Evolutionary conservation across 2,888 invertebrate genomes (phyloP).

Genomic region (Drosophila vallismaia): DNA sequence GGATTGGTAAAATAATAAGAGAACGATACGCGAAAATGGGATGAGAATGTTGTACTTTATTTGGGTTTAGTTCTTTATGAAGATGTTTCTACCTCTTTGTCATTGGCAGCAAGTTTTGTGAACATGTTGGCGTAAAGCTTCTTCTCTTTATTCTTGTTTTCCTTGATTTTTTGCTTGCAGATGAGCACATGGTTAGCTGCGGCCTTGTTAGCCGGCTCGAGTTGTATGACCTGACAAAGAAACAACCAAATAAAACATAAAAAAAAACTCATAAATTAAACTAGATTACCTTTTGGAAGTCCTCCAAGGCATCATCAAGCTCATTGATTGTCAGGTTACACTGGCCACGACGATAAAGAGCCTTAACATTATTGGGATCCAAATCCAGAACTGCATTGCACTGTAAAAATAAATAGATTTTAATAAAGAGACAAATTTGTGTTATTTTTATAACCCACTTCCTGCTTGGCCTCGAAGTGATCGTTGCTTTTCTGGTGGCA

Average conservation of each 20-base stretch:
- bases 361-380: conserved; percentile 93
- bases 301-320: conserved; percentile 89
- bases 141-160: conserved; percentile 92
- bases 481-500: conserved; percentile 90
- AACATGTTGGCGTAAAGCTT: conserved; percentile 97
- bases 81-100: conserved; percentile 86
- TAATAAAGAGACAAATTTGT: neutral
- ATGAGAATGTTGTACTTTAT: conserved; percentile 16
- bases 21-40: conserved; percentile 1
- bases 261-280: neutral
- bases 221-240: conserved; percentile 85
- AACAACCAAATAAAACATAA: too few species aligned
- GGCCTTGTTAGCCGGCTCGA: conserved; percentile 95
- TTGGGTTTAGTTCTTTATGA: conserved; percentile 3
- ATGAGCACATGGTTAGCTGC: conserved; percentile 90
- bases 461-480: conserved; percentile 88
- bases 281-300: conserved; percentile 87
- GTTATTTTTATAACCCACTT: conserved; percentile 82
- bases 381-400: conserved; percentile 90
- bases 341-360: conserved; percentile 93
- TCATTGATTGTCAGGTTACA: conserved; percentile 91
- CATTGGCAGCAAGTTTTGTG: conserved; percentile 93
- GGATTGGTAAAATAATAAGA: neutral
- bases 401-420: conserved; percentile 44
- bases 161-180: conserved; percentile 90